A percentile compares a stretch with the other conserved stretches of the same genome.
phyloP scores from a whole-genome alignment of 1,140 invertebrate species.

The Epicauta chinensis region DNA sequence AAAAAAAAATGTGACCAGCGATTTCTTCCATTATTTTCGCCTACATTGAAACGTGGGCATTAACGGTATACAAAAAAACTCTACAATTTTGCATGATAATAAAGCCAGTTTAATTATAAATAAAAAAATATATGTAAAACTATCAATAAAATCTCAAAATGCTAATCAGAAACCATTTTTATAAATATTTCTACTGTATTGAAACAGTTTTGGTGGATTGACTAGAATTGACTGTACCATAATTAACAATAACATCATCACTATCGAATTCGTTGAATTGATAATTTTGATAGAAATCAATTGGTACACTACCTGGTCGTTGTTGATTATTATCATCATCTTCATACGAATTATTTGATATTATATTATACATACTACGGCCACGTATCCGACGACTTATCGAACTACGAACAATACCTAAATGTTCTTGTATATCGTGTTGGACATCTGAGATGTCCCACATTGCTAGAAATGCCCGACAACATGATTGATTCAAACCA shows the following conservation, averaged over 20 bases:
- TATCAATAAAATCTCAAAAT: no score
- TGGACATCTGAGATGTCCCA: slow-evolving; percentile 93
- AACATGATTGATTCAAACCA: slow-evolving; percentile 48
- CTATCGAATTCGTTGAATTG: no score
- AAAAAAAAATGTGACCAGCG: no score
- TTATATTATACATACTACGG: slow-evolving; percentile 61
- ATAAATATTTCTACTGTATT: not conserved
- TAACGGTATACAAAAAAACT: no score
- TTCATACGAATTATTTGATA: no score
- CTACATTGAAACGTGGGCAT: no score
- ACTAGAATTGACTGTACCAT: slow-evolving; percentile 19
- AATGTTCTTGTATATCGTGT: slow-evolving; percentile 85
- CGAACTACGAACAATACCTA: slow-evolving; percentile 79
- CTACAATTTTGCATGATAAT: no score
- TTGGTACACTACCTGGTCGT: slow-evolving; percentile 17
- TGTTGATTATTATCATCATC: not conserved
- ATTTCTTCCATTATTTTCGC: no score
- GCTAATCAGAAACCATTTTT: no score
- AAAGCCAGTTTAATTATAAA: no score
- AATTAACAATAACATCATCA: not conserved
- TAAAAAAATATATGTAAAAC: no score
- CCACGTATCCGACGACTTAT: slow-evolving; percentile 66
- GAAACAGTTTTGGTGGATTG: slow-evolving; percentile 7
- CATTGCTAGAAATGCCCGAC: slow-evolving; percentile 69
- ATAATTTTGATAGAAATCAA: slow-evolving; percentile 29